Evolutionary conservation across 1,140 invertebrate genomes (phyloP), one percentile per base, ranked within the genome.

Genomic region (Rhopalosiphum padi): DNA sequence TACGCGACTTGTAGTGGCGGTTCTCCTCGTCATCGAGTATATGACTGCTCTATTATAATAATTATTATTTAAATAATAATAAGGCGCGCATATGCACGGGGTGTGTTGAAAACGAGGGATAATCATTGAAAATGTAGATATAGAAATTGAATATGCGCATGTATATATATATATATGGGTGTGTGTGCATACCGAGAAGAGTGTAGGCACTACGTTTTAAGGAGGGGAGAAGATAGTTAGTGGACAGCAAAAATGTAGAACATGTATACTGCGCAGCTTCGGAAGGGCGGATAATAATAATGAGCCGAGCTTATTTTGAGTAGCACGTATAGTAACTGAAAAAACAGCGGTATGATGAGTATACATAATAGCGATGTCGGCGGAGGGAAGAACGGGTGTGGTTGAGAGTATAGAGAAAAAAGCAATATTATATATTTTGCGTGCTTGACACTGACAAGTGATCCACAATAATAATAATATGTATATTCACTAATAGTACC

Each of bases 51-150:
- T 46, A 46, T 88, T 88, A n/a, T 88, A 88, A 37, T 88, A 88
- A 88, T 88, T 51, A 88, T 88, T 51, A 88, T 88, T 51, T 48
- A 48, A 48, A 53, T 88, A 51, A 53, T 89, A 53, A 89, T 89
- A 89, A 89, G 87, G 87, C n/a, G 22, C 15, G 87, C 5, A 41
- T 53, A 48, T 41, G 7, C 35, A 23, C 35, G 88, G 88, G n/a
- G 48, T 35, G 88, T 25, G 48, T 37, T 22, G n/a, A 89, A 89
- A 89, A 88, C 86, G 86, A 48, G 86, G 23, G 43, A 88, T 88
- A 88, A 88, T 88, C 86, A 88, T 88, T 30, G 30, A 88, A 48
- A 88, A 88, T 88, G 46, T 25, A 53, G 60, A 77, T 77, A 18
- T 35, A 77, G 11, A 77, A 30, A 88, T 51, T 88, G 46, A 15